Evolutionary conservation across 1,140 invertebrate genomes (phyloP).

Genomic region (Psix sp.): DNA sequence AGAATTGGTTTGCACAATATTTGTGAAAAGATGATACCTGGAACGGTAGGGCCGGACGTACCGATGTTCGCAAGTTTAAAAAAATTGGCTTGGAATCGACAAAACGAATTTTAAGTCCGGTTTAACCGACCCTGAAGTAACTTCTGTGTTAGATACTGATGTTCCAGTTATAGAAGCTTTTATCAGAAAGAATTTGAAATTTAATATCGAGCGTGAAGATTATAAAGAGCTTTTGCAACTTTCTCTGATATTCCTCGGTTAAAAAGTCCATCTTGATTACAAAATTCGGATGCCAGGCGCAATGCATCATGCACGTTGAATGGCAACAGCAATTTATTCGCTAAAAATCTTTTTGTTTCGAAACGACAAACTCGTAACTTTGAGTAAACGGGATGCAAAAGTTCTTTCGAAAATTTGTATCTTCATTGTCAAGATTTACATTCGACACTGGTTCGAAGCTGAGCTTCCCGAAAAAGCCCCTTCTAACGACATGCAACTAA

Average conservation of each 20-base stretch:
- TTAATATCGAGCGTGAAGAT: neutral
- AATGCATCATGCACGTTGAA: neutral
- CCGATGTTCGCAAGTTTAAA: no score
- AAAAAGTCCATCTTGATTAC: neutral
- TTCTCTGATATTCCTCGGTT: neutral
- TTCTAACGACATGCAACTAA: slow-evolving; percentile 4
- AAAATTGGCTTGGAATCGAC: no score
- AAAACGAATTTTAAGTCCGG: no score
- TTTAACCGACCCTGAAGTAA: no score
- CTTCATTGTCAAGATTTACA: slow-evolving; percentile 1
- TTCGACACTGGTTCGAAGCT: neutral
- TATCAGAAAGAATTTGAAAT: no score
- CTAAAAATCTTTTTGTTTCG: neutral
- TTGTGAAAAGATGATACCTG: no score
- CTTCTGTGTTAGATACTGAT: no score
- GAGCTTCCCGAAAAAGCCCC: neutral
- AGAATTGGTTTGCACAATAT: no score
- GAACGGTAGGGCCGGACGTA: no score
- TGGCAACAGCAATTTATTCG: neutral
- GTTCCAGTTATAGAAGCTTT: no score
- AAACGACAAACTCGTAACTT: neutral
- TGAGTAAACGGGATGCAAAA: neutral
- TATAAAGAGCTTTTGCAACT: neutral
- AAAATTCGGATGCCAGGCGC: neutral
- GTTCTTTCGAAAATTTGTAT: neutral